Evolutionary conservation across 2,113 vertebrate species (phyloP).

Genomic region (Noturus placidus): DNA sequence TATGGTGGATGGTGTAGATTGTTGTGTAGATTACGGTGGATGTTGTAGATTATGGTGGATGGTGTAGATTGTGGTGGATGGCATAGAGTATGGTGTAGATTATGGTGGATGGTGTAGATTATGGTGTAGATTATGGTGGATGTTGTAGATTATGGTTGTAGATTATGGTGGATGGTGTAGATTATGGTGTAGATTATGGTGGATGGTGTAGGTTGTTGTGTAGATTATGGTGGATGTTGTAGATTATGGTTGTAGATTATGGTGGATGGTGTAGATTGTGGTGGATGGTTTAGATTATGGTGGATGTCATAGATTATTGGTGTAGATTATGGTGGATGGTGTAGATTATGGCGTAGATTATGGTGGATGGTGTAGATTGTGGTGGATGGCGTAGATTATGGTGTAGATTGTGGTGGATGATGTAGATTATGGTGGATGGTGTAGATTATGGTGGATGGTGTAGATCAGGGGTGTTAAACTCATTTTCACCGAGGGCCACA

Average conservation of each 20-base stretch:
- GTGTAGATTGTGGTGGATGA: not conserved
- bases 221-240: not conserved
- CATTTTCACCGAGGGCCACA: too few species aligned
- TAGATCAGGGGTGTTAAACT: too few species aligned
- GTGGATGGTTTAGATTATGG: not conserved
- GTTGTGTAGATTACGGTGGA: too few species aligned
- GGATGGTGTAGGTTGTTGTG: not conserved
- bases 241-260: not conserved
- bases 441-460: not conserved
- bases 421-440: not conserved
- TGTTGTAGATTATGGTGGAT: not conserved
- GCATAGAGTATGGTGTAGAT: not conserved
- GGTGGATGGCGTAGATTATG: not conserved
- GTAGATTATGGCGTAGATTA: not conserved
- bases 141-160: not conserved
- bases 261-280: not conserved
- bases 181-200: not conserved
- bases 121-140: not conserved
- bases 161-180: not conserved
- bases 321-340: not conserved
- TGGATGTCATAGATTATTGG: too few species aligned
- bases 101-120: not conserved
- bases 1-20: not conserved
- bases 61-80: not conserved
- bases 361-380: conserved; percentile 1